These are phyloP conservation scores for Palythoa caribaeorum DNA, from an alignment of 92 coral and sea anemone species.

Conservation along the genomic window DNA sequence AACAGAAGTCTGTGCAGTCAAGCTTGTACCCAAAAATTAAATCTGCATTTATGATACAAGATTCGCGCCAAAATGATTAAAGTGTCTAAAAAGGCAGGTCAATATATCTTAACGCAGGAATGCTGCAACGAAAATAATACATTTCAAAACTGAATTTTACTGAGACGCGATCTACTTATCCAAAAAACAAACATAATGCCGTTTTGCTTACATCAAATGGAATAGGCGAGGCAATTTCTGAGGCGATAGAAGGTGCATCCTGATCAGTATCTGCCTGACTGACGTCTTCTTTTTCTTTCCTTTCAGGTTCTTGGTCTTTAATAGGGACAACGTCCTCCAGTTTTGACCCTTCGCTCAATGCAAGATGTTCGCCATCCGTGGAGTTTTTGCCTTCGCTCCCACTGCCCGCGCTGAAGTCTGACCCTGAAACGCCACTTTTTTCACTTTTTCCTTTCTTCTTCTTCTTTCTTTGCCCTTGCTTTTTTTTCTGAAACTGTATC, in stretches of 20 bases:
- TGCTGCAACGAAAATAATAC: background rate
- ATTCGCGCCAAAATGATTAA: background rate
- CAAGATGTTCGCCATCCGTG: constrained; percentile 51
- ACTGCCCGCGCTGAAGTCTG: constrained; percentile 64
- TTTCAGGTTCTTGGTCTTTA: constrained; percentile 47
- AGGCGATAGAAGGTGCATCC: constrained; percentile 93
- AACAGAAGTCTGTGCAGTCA: background rate
- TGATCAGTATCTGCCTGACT: constrained; percentile 95
- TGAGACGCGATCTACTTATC: background rate
- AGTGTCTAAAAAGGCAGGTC: background rate
- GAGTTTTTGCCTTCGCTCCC: constrained; percentile 53
- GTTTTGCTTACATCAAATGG: constrained; percentile 80
- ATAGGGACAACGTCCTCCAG: constrained; percentile 55
- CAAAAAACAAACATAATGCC: background rate
- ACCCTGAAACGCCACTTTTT: constrained; percentile 61
- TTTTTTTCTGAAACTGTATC: constrained; percentile 86
- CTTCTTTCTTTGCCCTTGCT: constrained; percentile 80
- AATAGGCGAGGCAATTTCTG: constrained; percentile 89
- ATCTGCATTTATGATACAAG: background rate
- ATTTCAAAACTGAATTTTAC: background rate
- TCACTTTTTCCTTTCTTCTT: constrained; percentile 65
- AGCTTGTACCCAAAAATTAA: background rate
- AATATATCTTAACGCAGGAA: background rate
- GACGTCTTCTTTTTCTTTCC: constrained; percentile 70
- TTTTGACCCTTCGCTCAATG: constrained; percentile 57